Evolutionary conservation across 1,140 invertebrate genomes (phyloP), one percentile per base, ranked within the genome.

Genomic region (Coboldia fuscipes): DNA sequence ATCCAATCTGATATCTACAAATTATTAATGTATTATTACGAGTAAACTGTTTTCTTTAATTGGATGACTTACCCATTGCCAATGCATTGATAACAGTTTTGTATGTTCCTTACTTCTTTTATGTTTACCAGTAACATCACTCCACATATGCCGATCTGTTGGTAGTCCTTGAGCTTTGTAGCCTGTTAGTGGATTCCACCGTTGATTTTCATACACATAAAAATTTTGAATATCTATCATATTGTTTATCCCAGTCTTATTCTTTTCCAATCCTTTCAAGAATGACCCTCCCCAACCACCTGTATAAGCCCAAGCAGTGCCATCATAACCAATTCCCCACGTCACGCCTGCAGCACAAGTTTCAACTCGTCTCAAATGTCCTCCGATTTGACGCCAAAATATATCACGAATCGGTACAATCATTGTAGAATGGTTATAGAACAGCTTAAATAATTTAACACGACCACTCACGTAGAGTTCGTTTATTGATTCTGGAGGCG

Each of bases 201-300:
- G 64, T 56, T 93, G 85, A 51, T 92, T 90, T 61, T 93, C 86
- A 55, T 90, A 93, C 4, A 88, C 75, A 48, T 75, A 77, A 52
- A 81, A 82, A 45, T 72, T 75, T 48, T 82, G 75, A 7, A 73
- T 75, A 51, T 89, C 83, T 14, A 68, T 66, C 75, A 86, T 83
- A 3, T 70, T 45, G 54, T 82, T 66, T 20, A 84, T 72, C 37
- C 72, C 74, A 13, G 66, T 61, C 43, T 68, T 75, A 39, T 65
- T 67, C 14, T 61, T 63, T 35, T 67, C 68, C 42, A 74, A 48
- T 33, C 73, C 77, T 64, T 75, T 75, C 8, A 82, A 58, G 45
- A 74, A 67, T 33, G 68, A 66, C 36, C 83, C 82, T 34, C 83
- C 83, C 75, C 78, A 86, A 30, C 79, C 81, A 12, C 75, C 73